Conservation (phyloP, 2,113 vertebrate genomes). For the Otocyon megalotis region DNA sequence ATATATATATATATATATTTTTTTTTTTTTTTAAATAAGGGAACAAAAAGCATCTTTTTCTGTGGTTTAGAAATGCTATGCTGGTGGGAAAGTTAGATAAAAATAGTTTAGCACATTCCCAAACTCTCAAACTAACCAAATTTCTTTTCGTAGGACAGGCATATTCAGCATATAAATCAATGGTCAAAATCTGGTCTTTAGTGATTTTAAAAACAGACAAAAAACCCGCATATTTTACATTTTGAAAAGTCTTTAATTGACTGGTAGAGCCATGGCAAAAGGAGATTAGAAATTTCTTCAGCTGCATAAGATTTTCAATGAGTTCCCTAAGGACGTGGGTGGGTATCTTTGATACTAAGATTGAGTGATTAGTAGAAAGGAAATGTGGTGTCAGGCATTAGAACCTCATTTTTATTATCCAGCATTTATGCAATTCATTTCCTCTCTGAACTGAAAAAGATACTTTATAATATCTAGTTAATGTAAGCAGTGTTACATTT, state of each 20-base stretch:
- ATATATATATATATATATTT: background rate
- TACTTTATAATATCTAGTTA: conserved; percentile 49
- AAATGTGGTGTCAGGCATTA: conserved; percentile 61
- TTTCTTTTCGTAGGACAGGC: conserved; percentile 36
- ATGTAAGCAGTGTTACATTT: background rate
- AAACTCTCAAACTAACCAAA: conserved; percentile 71
- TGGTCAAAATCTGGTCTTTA: conserved; percentile 79
- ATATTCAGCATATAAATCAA: conserved; percentile 72
- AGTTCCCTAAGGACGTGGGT: conserved; percentile 70
- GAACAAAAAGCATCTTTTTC: conserved; percentile 22
- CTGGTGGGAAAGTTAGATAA: conserved; percentile 66
- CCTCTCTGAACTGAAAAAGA: conserved; percentile 60
- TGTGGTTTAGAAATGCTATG: conserved; percentile 61
- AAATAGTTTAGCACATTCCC: conserved; percentile 69
- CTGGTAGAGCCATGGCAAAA: conserved; percentile 56
- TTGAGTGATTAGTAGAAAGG: conserved; percentile 62
- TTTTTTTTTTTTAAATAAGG: background rate
- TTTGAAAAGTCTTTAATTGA: conserved; percentile 78
- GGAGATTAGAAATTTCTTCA: conserved; percentile 71
- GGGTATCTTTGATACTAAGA: conserved; percentile 75
- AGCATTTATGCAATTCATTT: conserved; percentile 71
- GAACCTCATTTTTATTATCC: conserved; percentile 69
- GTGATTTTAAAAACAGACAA: conserved; percentile 72
- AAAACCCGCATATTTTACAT: conserved; percentile 68
- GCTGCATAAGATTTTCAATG: conserved; percentile 74